Evolutionary conservation across 2,113 vertebrate species (phyloP).

Genomic region (Neotragus pygmaeus): DNA sequence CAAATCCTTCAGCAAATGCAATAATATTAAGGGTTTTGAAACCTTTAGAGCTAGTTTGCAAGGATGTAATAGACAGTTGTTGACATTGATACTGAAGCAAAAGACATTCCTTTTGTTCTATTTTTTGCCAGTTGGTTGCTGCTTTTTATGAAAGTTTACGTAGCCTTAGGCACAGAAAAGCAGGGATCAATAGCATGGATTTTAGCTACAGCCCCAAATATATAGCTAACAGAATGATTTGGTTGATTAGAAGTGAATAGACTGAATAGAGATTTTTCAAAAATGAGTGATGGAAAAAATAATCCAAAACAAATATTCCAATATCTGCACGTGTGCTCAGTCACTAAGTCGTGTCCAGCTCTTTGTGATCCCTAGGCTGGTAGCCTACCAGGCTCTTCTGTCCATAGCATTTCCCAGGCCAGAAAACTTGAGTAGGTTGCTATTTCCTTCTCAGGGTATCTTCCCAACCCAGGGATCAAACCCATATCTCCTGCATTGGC

Average conservation of each 20-base stretch:
- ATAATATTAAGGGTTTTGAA: not conserved
- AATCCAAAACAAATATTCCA: not conserved
- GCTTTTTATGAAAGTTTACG: not conserved
- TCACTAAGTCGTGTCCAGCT: not conserved
- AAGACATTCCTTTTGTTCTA: not conserved
- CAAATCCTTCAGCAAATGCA: not conserved
- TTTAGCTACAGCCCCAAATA: not conserved
- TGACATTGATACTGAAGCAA: not conserved
- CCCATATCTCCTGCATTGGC: not conserved
- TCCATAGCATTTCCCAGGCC: not conserved
- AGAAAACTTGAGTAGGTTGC: not conserved
- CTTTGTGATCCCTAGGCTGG: not conserved
- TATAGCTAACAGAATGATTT: not conserved
- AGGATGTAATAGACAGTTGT: not conserved
- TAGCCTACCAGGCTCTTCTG: not conserved
- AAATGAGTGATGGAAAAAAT: not conserved
- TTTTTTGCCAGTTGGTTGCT: not conserved
- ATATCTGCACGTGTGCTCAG: not conserved
- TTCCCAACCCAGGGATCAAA: not conserved
- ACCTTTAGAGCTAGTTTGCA: not conserved
- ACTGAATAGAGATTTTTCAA: not conserved
- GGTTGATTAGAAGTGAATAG: not conserved
- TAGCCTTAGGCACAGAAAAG: not conserved
- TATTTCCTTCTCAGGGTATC: not conserved
- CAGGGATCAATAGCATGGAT: not conserved